Conservation (phyloP, 37 sponge, comb jelly and placozoan species). For the Spongia lamella region DNA sequence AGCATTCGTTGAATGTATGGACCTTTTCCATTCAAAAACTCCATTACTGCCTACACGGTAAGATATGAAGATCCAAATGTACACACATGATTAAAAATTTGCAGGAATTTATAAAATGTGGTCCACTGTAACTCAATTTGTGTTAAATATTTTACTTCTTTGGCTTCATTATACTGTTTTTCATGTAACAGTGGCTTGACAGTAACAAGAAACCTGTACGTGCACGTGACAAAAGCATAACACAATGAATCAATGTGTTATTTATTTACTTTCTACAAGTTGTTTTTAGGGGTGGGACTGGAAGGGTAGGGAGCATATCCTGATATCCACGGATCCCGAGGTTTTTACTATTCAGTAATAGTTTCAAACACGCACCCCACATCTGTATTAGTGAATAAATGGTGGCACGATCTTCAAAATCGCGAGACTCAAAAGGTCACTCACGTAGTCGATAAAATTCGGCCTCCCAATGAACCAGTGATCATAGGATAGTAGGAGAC, state of each 20-base stretch:
- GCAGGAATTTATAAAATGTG: neutral
- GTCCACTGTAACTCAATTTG: neutral
- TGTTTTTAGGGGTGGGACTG: constrained; percentile 63
- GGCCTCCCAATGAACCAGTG: constrained; percentile 50
- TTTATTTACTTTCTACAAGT: constrained; percentile 60
- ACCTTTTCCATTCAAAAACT: constrained; percentile 42
- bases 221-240: neutral
- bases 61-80: constrained; percentile 13
- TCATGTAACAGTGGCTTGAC: constrained; percentile 63
- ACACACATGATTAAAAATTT: neutral
- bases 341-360: constrained; percentile 46
- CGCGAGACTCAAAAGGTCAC: too few relatives aligned
- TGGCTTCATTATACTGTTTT: constrained; percentile 56
- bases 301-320: constrained; percentile 64
- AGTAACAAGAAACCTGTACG: constrained; percentile 56
- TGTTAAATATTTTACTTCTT: constrained; percentile 21
- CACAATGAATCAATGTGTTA: neutral
- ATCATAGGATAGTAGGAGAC: constrained; percentile 57
- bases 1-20: constrained; percentile 43
- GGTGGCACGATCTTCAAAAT: too few relatives aligned
- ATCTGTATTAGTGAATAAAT: too few relatives aligned
- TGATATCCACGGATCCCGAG: constrained; percentile 49
- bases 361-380: constrained; percentile 59
- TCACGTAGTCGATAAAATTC: too few relatives aligned
- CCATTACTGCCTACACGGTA: constrained; percentile 44